A percentile compares a stretch with the other conserved stretches of the same genome.
Evolutionary conservation across 2,113 vertebrate species (phyloP).

Genomic region (Empidonax traillii): DNA sequence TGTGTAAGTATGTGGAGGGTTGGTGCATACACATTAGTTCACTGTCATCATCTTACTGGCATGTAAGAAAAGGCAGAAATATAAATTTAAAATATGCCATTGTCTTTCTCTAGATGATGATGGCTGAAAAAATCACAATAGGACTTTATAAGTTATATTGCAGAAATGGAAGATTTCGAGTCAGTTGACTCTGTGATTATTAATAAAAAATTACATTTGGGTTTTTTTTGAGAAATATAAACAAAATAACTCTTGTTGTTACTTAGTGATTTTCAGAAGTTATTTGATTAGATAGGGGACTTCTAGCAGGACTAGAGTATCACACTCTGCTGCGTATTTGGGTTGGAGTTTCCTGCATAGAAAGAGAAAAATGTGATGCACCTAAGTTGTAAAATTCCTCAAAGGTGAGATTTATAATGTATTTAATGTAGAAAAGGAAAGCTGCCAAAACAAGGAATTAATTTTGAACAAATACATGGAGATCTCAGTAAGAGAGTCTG

Average conservation of each 20-base stretch:
- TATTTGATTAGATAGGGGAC: not conserved
- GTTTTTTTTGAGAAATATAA: not conserved
- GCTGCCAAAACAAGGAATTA: not conserved
- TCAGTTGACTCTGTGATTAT: not conserved
- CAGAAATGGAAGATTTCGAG: not conserved
- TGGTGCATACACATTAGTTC: not conserved
- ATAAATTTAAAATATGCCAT: not conserved
- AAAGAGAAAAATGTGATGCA: not conserved
- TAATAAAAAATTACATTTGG: not conserved
- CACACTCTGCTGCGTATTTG: not conserved
- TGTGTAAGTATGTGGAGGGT: not conserved
- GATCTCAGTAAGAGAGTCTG: not conserved
- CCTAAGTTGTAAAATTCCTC: not conserved
- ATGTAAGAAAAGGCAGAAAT: not conserved
- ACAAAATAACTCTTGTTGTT: accelerated
- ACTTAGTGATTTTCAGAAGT: not conserved
- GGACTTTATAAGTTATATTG: not conserved
- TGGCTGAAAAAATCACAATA: not conserved
- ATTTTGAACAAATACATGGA: not conserved
- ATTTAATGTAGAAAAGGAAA: not conserved
- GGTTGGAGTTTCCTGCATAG: not conserved
- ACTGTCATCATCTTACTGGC: not conserved
- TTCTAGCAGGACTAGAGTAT: not conserved
- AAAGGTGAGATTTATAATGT: accelerated
- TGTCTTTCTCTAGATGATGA: not conserved